phyloP scores from a whole-genome alignment of 2,113 vertebrate species.

The Oreochromis niloticus region DNA sequence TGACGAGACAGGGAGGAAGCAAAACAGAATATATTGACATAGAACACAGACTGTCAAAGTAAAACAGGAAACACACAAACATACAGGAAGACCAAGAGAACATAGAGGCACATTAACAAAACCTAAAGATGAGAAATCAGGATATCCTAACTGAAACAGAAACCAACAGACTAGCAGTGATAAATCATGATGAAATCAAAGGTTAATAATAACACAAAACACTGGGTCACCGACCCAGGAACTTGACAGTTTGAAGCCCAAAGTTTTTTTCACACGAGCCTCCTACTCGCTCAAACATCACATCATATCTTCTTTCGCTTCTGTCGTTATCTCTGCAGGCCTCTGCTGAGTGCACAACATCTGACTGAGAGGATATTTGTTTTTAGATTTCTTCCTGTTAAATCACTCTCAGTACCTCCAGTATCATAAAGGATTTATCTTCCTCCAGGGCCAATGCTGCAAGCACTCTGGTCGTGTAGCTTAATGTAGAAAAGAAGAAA shows the following conservation, averaged over 20 bases:
- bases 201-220: not conserved
- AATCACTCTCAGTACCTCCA: not conserved
- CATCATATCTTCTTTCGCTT: not conserved
- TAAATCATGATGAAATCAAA: not conserved
- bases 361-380: not conserved
- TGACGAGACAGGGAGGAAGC: too few relatives aligned
- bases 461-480: not conserved
- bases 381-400: not conserved
- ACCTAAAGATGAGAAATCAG: too few relatives aligned
- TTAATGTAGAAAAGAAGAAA: not conserved
- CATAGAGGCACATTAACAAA: too few relatives aligned
- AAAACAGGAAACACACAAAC: too few relatives aligned
- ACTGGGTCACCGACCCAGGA: not conserved
- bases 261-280: not conserved
- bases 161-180: not conserved
- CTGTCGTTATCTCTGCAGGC: not conserved
- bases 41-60: too few relatives aligned
- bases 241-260: not conserved
- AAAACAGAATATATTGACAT: too few relatives aligned
- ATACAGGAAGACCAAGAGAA: too few relatives aligned
- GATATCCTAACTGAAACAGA: not conserved
- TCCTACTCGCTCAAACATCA: not conserved
- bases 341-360: not conserved
- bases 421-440: not conserved
- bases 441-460: not conserved